Evolutionary conservation across 53 echinoderm and acorn worm species (phyloP).

Genomic region (Echinometra lucunter): DNA sequence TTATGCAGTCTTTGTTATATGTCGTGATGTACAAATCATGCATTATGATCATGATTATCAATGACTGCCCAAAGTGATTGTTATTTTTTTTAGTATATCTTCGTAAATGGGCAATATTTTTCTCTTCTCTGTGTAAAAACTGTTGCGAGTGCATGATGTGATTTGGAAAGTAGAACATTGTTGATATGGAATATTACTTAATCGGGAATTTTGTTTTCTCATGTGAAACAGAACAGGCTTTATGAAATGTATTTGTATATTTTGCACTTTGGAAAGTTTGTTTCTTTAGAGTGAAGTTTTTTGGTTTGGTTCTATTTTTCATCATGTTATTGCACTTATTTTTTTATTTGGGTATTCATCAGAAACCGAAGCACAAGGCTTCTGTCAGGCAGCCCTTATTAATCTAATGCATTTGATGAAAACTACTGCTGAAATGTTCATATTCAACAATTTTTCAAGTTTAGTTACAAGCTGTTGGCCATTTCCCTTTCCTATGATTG

Average conservation of each 20-base stretch:
- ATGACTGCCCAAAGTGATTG: not conserved
- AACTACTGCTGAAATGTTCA: no score
- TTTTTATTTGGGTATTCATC: no score
- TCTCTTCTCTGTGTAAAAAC: constrained; percentile 9
- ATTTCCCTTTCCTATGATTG: no score
- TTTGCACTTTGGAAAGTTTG: constrained; percentile 63
- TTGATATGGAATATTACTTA: not conserved
- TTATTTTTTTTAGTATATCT: not conserved
- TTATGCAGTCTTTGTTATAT: not conserved
- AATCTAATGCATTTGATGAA: no score
- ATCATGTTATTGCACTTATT: not conserved
- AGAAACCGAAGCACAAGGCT: no score
- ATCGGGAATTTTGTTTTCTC: not conserved
- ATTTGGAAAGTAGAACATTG: not conserved
- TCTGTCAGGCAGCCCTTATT: no score
- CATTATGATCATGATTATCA: not conserved
- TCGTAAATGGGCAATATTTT: constrained; percentile 35
- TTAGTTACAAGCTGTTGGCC: no score
- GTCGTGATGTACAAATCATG: not conserved
- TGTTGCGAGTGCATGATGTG: constrained; percentile 18
- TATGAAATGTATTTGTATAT: constrained; percentile 63
- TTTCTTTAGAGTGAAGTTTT: constrained; percentile 25
- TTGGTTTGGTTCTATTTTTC: not conserved
- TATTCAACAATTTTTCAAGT: no score
- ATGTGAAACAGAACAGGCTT: not conserved